Conservation (phyloP, 1,140 invertebrate species). For the Drosophila murphyi region DNA sequence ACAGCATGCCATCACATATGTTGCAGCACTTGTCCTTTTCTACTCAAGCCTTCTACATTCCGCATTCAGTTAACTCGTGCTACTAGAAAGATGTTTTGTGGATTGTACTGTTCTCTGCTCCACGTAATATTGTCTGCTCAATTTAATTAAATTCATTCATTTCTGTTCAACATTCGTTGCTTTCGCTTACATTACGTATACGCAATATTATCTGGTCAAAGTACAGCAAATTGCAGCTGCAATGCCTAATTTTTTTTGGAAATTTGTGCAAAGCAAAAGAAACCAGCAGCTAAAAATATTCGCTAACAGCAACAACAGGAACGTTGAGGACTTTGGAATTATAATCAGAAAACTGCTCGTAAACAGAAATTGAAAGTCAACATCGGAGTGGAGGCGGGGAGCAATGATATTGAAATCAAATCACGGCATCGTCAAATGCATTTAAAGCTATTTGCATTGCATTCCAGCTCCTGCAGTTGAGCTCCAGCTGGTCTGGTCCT, state of each 20-base stretch:
- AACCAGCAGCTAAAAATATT: conserved; percentile 24
- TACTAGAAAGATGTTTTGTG: no score
- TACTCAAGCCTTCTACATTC: no score
- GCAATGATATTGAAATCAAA: conserved; percentile 71
- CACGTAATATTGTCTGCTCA: no score
- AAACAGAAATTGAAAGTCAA: conserved; percentile 79
- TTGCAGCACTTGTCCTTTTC: neutral
- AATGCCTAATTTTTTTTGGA: conserved; percentile 43
- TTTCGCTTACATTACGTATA: no score
- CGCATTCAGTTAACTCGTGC: no score
- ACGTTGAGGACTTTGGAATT: conserved; percentile 53
- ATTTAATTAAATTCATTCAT: no score
- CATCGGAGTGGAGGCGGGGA: conserved; percentile 6
- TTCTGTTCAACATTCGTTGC: no score
- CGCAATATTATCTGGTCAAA: conserved; percentile 13
- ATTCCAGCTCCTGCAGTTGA: conserved; percentile 36
- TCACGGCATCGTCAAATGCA: conserved; percentile 77
- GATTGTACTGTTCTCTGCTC: no score
- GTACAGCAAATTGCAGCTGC: conserved; percentile 28
- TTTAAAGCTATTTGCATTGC: conserved; percentile 79
- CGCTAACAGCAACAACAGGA: conserved; percentile 8
- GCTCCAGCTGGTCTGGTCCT: neutral
- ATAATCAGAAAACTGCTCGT: conserved; percentile 61
- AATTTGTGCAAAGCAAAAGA: conserved; percentile 25
- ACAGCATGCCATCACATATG: neutral